Conservation (phyloP, 2,888 invertebrate species). For the Oxycera nigricornis region DNA sequence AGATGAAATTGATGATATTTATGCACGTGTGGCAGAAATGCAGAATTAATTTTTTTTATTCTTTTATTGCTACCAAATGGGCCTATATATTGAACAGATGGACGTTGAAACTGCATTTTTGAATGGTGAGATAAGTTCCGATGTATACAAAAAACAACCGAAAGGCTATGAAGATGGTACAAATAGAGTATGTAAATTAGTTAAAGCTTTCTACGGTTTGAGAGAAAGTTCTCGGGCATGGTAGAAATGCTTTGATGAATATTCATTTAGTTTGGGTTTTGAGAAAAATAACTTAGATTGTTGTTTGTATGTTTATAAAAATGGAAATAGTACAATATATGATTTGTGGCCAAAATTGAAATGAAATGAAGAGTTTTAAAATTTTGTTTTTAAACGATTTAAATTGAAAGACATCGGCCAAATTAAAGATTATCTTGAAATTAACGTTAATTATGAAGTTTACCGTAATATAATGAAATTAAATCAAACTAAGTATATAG, state of each 20-base stretch:
- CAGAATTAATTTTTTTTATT: slow-evolving; percentile 52
- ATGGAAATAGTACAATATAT: not conserved
- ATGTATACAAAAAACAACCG: slow-evolving; percentile 51
- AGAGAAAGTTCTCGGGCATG: slow-evolving; percentile 16
- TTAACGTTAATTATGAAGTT: too few relatives aligned
- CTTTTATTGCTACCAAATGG: slow-evolving; percentile 49
- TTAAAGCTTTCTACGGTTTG: slow-evolving; percentile 50
- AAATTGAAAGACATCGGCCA: too few relatives aligned
- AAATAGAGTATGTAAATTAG: slow-evolving; percentile 52
- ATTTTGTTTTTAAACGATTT: too few relatives aligned
- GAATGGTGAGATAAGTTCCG: slow-evolving; percentile 45
- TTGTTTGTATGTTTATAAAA: not conserved
- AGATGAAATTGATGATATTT: slow-evolving; percentile 39
- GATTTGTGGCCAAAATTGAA: too few relatives aligned
- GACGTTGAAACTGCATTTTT: slow-evolving; percentile 51
- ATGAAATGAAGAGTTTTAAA: too few relatives aligned
- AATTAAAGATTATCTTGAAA: too few relatives aligned
- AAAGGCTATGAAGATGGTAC: slow-evolving; percentile 50
- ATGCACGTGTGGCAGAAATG: slow-evolving; percentile 48
- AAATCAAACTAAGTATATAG: too few relatives aligned
- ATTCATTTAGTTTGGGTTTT: not conserved
- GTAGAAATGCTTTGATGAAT: slow-evolving; percentile 16
- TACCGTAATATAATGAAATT: too few relatives aligned
- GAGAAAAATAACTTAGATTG: not conserved
- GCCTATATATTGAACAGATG: slow-evolving; percentile 19